These are phyloP conservation scores for Lordiphosa clarofinis DNA, from an alignment of 1,140 invertebrate species.

Conservation along the genomic window DNA sequence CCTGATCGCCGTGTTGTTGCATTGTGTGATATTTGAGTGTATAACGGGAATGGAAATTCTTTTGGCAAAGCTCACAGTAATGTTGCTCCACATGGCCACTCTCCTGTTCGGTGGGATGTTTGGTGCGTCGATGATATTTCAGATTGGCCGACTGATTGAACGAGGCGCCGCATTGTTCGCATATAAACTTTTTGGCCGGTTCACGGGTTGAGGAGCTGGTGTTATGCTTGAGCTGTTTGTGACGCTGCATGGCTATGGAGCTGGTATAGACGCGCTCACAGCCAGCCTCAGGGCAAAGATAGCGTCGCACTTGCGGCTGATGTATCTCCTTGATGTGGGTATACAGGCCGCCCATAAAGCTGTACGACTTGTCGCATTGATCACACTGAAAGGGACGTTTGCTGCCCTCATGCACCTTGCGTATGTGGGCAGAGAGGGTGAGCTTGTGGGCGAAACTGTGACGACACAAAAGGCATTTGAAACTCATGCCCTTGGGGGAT, in stretches of 20 bases:
- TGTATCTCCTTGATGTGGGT: slow-evolving; percentile 73
- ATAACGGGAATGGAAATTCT: slow-evolving; percentile 71
- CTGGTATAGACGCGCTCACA: slow-evolving; percentile 69
- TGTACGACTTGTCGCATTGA: slow-evolving; percentile 70
- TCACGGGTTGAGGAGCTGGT: not conserved
- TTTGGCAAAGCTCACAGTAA: slow-evolving; percentile 59
- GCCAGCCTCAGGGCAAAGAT: slow-evolving; percentile 51
- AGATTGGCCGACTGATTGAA: slow-evolving; percentile 72
- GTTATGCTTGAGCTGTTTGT: slow-evolving; percentile 64
- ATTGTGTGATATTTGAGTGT: slow-evolving; percentile 66
- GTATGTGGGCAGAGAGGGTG: slow-evolving; percentile 61
- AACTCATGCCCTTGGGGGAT: slow-evolving; percentile 29
- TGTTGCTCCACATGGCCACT: slow-evolving; percentile 27
- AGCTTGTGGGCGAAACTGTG: slow-evolving; percentile 63
- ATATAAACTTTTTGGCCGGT: slow-evolving; percentile 43
- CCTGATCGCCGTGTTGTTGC: slow-evolving; percentile 53
- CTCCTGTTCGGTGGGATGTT: slow-evolving; percentile 71
- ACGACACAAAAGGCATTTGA: slow-evolving; percentile 58
- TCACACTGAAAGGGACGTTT: slow-evolving; percentile 67
- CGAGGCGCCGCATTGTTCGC: slow-evolving; percentile 67
- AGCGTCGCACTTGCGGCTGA: slow-evolving; percentile 37
- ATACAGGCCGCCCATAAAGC: slow-evolving; percentile 71
- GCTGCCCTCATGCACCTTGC: slow-evolving; percentile 68
- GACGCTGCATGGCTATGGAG: slow-evolving; percentile 63
- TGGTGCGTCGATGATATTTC: slow-evolving; percentile 61